These are phyloP conservation scores for Gavia stellata DNA, from an alignment of 2,113 vertebrate genomes.

Conservation along the genomic window DNA sequence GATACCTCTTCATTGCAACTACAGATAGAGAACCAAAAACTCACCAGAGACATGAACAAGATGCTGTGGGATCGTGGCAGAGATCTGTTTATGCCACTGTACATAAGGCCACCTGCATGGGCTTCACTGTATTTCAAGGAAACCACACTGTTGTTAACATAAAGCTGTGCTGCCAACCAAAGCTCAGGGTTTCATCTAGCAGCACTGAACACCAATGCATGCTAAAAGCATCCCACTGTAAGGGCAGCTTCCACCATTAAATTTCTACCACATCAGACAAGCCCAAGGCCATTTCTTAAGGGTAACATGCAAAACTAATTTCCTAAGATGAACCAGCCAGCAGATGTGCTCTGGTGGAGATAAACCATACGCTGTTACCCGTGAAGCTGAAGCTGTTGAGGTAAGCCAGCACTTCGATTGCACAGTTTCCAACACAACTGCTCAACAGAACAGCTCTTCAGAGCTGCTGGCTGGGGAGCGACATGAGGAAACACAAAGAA, in stretches of 20 bases:
- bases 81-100: background rate
- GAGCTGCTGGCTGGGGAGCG: background rate
- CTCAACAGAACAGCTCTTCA: background rate
- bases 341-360: background rate
- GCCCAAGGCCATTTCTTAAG: background rate
- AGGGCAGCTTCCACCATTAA: background rate
- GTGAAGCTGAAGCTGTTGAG: background rate
- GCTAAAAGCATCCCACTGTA: background rate
- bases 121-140: background rate
- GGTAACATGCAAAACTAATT: background rate
- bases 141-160: background rate
- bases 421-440: background rate
- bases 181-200: background rate
- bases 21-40: background rate
- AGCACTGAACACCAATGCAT: background rate
- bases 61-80: background rate
- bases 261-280: background rate
- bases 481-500: background rate
- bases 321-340: background rate
- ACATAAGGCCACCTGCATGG: background rate
- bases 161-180: background rate
- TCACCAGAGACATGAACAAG: background rate
- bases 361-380: background rate
- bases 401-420: background rate
- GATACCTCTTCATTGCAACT: background rate